Evolutionary conservation across 2,888 invertebrate species (phyloP).

Genomic region (Eurytoma californica): DNA sequence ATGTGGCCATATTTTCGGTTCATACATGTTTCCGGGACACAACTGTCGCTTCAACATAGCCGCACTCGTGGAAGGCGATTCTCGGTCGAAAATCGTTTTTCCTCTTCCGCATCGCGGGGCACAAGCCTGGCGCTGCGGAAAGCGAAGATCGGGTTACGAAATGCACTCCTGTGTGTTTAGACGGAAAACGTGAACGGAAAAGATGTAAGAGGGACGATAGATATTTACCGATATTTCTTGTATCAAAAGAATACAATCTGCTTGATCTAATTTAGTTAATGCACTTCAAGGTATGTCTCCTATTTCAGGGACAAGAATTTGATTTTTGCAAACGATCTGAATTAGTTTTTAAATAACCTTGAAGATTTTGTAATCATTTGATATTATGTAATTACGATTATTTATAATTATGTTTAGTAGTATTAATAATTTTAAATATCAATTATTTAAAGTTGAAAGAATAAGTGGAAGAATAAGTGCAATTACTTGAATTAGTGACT

Average conservation of each 20-base stretch:
- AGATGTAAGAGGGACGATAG: neutral
- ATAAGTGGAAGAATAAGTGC: too few relatives aligned
- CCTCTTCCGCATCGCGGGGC: slow-evolving; percentile 66
- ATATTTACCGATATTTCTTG: slow-evolving; percentile 12
- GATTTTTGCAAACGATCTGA: neutral
- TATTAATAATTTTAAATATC: too few relatives aligned
- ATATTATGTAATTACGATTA: too few relatives aligned
- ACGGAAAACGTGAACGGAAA: neutral
- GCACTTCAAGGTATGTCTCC: neutral
- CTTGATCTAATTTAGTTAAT: neutral
- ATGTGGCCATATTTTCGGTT: slow-evolving; percentile 77
- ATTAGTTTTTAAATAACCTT: neutral
- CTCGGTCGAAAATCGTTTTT: slow-evolving; percentile 65
- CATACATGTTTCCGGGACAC: slow-evolving; percentile 67
- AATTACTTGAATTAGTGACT: too few relatives aligned
- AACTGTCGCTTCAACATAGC: slow-evolving; percentile 66
- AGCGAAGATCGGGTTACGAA: slow-evolving; percentile 13
- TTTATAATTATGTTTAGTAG: too few relatives aligned
- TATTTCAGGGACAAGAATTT: neutral
- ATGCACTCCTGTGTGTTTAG: slow-evolving; percentile 16
- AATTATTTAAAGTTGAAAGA: too few relatives aligned
- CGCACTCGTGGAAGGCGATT: slow-evolving; percentile 59
- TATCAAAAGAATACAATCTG: neutral
- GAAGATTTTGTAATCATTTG: too few relatives aligned
- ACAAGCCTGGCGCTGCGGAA: slow-evolving; percentile 62